These are phyloP conservation scores for Lagenorhynchus albirostris DNA, from an alignment of 2,113 vertebrate species.

Conservation along the genomic window DNA sequence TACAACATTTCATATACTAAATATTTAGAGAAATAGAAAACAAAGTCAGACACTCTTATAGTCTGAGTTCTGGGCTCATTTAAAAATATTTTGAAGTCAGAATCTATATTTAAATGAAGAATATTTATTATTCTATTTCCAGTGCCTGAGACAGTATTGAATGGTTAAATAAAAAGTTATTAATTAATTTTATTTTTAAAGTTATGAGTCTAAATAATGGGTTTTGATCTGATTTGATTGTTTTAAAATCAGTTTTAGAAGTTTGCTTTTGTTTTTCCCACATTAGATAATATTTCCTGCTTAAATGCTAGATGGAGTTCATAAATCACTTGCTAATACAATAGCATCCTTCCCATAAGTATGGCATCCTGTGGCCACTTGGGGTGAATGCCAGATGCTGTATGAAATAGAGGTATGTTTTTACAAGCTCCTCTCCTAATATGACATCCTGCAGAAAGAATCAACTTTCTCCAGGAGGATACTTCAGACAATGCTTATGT, in stretches of 20 bases:
- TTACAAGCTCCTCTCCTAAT: constrained; percentile 48
- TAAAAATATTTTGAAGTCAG: neutral
- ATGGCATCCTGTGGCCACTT: constrained; percentile 11
- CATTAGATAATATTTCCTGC: neutral
- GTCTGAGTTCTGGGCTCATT: neutral
- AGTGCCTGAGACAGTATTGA: neutral
- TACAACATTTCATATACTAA: neutral
- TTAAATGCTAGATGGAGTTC: constrained; percentile 27
- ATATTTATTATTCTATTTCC: neutral
- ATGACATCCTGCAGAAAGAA: constrained; percentile 53
- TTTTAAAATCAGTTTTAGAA: constrained; percentile 36
- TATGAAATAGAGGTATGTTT: constrained; percentile 18
- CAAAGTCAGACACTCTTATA: neutral
- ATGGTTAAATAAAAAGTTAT: neutral
- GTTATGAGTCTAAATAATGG: neutral
- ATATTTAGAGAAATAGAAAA: neutral
- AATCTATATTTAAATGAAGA: neutral
- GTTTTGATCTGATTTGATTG: neutral
- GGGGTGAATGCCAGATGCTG: constrained; percentile 48
- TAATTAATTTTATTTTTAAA: constrained; percentile 53
- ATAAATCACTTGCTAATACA: constrained; percentile 48
- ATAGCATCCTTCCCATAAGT: constrained; percentile 14
- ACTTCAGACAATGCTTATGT: constrained; percentile 30
- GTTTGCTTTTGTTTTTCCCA: constrained; percentile 3
- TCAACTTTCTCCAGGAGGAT: constrained; percentile 5